Conservation (phyloP, 2,113 vertebrate species). For the Bettongia penicillata region DNA sequence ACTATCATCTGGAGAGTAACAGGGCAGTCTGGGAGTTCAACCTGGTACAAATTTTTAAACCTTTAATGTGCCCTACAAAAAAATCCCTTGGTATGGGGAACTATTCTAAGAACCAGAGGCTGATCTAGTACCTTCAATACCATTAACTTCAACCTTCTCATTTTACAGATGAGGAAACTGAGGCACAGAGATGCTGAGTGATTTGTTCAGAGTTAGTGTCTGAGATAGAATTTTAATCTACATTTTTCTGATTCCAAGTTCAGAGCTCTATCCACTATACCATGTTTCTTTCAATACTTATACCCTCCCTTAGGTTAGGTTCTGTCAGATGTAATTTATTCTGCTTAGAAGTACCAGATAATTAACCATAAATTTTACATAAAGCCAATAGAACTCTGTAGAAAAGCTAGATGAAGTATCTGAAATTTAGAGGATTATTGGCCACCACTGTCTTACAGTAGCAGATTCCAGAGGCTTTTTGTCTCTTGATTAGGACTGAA, state of each 20-base stretch:
- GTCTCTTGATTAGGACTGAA: background rate
- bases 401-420: background rate
- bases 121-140: background rate
- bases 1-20: background rate
- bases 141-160: background rate
- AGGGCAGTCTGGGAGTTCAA: background rate
- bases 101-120: background rate
- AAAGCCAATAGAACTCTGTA: background rate
- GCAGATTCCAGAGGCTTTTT: background rate
- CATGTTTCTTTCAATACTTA: background rate
- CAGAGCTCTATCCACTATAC: background rate
- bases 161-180: background rate
- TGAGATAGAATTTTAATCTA: background rate
- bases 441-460: background rate
- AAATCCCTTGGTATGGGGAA: background rate
- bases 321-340: background rate
- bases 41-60: background rate
- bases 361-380: background rate
- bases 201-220: background rate
- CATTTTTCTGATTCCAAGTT: background rate
- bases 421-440: background rate
- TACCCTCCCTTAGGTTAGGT: background rate
- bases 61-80: background rate
- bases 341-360: background rate
- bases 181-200: background rate